Conservation (phyloP, 2,113 vertebrate species). For the Zeus faber region DNA sequence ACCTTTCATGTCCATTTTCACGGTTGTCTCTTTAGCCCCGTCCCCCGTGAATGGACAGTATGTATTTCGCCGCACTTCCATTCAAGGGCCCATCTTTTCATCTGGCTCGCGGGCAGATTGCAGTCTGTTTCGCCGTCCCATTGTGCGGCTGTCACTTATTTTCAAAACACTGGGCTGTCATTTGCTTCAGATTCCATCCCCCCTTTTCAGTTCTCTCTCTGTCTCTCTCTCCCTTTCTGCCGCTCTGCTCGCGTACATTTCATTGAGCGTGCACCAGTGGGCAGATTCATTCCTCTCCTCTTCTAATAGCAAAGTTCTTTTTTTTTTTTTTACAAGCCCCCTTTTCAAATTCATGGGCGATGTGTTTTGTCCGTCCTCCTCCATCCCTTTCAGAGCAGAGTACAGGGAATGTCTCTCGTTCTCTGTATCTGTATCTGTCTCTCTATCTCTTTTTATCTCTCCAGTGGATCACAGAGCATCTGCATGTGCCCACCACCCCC, state of each 20-base stretch:
- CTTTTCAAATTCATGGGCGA: conserved; percentile 85
- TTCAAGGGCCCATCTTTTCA: conserved; percentile 57
- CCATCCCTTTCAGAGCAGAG: conserved; percentile 60
- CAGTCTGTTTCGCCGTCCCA: conserved; percentile 61
- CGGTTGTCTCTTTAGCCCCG: conserved; percentile 56
- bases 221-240: conserved; percentile 32
- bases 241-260: conserved; percentile 65
- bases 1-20: conserved; percentile 63
- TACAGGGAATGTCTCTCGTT: conserved; percentile 54
- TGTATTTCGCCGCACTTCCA: conserved; percentile 62
- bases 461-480: too few species aligned
- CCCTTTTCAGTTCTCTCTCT: conserved; percentile 40
- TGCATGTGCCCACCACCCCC: too few species aligned
- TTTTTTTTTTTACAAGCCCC: conserved; percentile 67
- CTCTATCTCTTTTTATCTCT: conserved; percentile 17
- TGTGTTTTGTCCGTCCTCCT: conserved; percentile 81
- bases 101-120: conserved; percentile 54
- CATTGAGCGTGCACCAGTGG: conserved; percentile 73
- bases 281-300: conserved; percentile 79
- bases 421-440: conserved; percentile 13
- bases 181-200: conserved; percentile 67
- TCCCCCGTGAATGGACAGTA: conserved; percentile 59
- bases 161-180: conserved; percentile 67
- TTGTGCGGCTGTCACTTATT: conserved; percentile 71
- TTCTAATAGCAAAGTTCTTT: conserved; percentile 68